Conservation (phyloP, 2,888 invertebrate genomes). For the Archaeoteleia sp. region DNA sequence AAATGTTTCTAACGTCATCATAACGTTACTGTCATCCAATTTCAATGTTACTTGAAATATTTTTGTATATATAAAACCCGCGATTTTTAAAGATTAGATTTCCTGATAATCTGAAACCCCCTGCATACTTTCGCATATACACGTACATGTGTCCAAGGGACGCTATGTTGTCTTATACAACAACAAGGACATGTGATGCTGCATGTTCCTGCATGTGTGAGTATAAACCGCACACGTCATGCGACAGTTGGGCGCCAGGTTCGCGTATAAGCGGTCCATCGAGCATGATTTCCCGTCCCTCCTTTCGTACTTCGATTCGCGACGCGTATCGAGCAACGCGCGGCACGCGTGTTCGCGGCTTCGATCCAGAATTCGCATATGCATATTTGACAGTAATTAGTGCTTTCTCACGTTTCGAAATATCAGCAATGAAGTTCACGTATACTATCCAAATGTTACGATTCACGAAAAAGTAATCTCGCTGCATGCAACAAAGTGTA, state of each 20-base stretch:
- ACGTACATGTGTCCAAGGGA: slow-evolving; percentile 1
- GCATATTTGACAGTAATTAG: background rate
- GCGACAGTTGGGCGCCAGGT: slow-evolving; percentile 5
- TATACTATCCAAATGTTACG: too few species aligned
- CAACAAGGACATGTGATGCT: background rate
- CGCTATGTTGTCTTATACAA: background rate
- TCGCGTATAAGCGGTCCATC: slow-evolving; percentile 6
- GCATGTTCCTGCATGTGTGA: background rate
- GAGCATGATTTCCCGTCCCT: slow-evolving; percentile 2
- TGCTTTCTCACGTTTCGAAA: too few species aligned
- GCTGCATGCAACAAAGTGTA: too few species aligned
- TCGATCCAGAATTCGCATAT: background rate
- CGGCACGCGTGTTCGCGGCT: background rate
- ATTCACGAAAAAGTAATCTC: too few species aligned
- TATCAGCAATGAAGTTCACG: too few species aligned
- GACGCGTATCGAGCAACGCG: background rate
- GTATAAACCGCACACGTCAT: background rate
- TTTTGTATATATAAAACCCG: too few species aligned
- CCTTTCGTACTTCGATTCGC: slow-evolving; percentile 1
- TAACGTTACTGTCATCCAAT: too few species aligned
- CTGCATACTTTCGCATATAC: too few species aligned
- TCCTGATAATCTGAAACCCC: too few species aligned
- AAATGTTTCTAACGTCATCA: too few species aligned
- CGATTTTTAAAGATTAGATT: too few species aligned
- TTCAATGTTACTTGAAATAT: too few species aligned